Conservation (phyloP, 1,140 invertebrate species). For the Zaprionus inermis region DNA sequence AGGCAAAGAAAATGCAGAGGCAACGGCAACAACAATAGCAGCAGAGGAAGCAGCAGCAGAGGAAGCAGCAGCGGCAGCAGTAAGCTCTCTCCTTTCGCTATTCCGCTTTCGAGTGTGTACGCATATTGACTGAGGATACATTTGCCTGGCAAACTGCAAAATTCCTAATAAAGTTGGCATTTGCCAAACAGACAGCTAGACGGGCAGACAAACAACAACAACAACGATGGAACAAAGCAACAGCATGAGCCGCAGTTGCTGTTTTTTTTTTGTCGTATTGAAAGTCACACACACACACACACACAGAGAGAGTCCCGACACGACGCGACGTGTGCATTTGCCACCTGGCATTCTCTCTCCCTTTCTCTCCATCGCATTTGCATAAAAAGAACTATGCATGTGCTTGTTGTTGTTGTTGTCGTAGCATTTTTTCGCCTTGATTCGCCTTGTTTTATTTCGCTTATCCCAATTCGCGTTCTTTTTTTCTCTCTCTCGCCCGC, state of each 20-base stretch:
- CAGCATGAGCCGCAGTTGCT: constrained; percentile 19
- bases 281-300: constrained; percentile 34
- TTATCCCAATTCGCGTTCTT: constrained; percentile 13
- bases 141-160: constrained; percentile 49
- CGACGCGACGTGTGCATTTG: constrained; percentile 41
- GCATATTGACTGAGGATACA: constrained; percentile 23
- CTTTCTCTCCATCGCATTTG: constrained; percentile 46
- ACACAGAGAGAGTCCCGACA: neutral
- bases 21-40: constrained; percentile 15
- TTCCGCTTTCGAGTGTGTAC: constrained; percentile 38
- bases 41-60: neutral
- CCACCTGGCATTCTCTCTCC: constrained; percentile 19
- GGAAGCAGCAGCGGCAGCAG: constrained; percentile 18
- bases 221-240: constrained; percentile 30
- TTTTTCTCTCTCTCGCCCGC: constrained; percentile 18
- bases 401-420: constrained; percentile 31
- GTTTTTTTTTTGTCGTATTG: constrained; percentile 47
- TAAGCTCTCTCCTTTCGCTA: constrained; percentile 22
- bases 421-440: constrained; percentile 28
- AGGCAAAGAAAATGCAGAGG: constrained; percentile 12
- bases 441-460: constrained; percentile 26
- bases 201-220: constrained; percentile 62
- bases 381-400: constrained; percentile 70
- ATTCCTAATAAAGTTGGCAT: constrained; percentile 79
- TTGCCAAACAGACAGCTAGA: constrained; percentile 74